These are phyloP conservation scores for Charanyca ferruginea DNA, from an alignment of 2,888 invertebrate species.

Conservation along the genomic window DNA sequence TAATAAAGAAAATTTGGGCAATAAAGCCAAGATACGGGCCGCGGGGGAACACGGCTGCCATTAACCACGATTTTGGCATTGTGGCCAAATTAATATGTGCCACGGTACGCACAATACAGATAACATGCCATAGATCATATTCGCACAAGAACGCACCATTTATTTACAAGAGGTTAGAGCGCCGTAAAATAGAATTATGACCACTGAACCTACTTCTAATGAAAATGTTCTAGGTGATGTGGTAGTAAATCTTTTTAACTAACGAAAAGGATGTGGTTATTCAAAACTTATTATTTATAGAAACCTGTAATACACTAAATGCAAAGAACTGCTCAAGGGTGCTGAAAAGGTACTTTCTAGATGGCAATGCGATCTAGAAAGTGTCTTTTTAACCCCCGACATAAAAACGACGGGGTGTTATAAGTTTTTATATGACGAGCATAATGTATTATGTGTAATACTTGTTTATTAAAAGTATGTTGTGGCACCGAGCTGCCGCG, in stretches of 20 bases:
- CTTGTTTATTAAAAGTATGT: too few species aligned
- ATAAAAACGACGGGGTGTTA: too few species aligned
- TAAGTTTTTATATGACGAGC: too few species aligned
- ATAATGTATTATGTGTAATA: too few species aligned
- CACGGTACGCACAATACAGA: constrained; percentile 54
- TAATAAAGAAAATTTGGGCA: constrained; percentile 80
- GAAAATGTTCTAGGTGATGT: constrained; percentile 7
- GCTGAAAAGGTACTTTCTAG: too few species aligned
- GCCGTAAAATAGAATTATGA: constrained; percentile 7
- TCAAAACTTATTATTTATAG: too few species aligned
- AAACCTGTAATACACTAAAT: too few species aligned
- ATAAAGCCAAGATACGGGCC: constrained; percentile 75
- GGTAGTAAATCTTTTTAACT: constrained; percentile 5
- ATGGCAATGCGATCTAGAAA: too few species aligned
- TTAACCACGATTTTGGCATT: constrained; percentile 77
- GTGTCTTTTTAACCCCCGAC: too few species aligned
- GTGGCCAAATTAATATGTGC: constrained; percentile 76
- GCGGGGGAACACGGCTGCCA: constrained; percentile 65
- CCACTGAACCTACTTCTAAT: not conserved
- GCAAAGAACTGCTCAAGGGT: too few species aligned
- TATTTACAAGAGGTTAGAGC: constrained; percentile 27
- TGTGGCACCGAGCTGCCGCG: too few species aligned
- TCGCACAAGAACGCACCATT: constrained; percentile 47
- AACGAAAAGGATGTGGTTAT: not conserved
- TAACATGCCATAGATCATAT: constrained; percentile 46